Conservation (phyloP, 2,888 invertebrate genomes). For the Microplitis manilae region DNA sequence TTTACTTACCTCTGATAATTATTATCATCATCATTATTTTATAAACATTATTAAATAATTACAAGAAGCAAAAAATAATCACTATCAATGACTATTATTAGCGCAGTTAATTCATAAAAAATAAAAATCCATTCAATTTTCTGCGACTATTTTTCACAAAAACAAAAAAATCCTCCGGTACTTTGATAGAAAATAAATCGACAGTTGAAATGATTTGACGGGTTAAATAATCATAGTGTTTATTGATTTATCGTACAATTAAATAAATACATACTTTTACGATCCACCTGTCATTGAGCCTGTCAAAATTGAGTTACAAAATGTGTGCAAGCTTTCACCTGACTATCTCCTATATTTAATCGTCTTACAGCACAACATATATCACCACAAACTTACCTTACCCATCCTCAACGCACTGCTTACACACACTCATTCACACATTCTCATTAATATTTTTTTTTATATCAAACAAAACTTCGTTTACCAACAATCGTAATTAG, state of each 20-base stretch:
- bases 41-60: neutral
- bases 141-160: neutral
- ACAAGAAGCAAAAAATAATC: no score
- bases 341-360: slow-evolving; percentile 6
- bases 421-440: slow-evolving; percentile 2
- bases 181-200: neutral
- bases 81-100: no score
- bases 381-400: slow-evolving; percentile 14
- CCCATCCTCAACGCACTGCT: slow-evolving; percentile 12
- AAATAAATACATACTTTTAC: neutral
- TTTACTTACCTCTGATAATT: neutral
- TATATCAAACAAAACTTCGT: neutral
- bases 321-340: slow-evolving; percentile 22
- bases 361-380: neutral
- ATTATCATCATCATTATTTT: neutral
- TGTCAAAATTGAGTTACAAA: slow-evolving; percentile 24
- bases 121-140: neutral
- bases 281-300: slow-evolving; percentile 16
- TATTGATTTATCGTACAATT: neutral
- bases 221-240: neutral
- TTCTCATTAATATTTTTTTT: slow-evolving; percentile 11
- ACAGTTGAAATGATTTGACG: neutral
- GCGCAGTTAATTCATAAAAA: no score
- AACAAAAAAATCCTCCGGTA: neutral
- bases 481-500: slow-evolving; percentile 18